Evolutionary conservation across 92 coral and sea anemone genomes (phyloP).

Genomic region (Umimayanthus kanabou): DNA sequence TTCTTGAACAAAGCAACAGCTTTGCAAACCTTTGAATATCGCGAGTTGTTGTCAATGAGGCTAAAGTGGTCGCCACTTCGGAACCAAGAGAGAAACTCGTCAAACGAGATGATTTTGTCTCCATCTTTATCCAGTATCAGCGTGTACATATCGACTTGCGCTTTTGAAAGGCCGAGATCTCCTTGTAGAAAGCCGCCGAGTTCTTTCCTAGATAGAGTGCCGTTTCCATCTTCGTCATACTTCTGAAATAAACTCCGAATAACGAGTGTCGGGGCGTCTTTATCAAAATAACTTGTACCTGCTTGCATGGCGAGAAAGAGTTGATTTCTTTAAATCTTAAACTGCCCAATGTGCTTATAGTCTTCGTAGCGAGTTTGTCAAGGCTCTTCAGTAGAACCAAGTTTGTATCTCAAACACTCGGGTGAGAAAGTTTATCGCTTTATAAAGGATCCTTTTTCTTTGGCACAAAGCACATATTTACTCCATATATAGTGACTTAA

Average conservation of each 20-base stretch:
- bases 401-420: background rate
- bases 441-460: background rate
- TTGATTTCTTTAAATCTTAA: no score
- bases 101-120: conserved; percentile 20
- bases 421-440: background rate
- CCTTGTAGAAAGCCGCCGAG: conserved; percentile 57
- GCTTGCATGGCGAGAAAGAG: conserved; percentile 63
- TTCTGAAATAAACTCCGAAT: conserved; percentile 71
- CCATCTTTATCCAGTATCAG: conserved; percentile 34
- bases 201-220: conserved; percentile 61
- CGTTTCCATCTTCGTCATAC: conserved; percentile 65
- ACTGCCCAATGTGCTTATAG: background rate
- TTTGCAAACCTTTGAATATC: conserved; percentile 44
- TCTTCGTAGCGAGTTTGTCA: background rate
- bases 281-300: conserved; percentile 66
- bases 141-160: background rate
- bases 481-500: background rate
- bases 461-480: background rate
- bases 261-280: conserved; percentile 60
- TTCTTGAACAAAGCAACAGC: conserved; percentile 66
- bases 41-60: conserved; percentile 2
- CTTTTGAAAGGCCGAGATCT: conserved; percentile 64
- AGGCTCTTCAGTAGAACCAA: background rate
- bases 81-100: conserved; percentile 27
- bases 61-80: conserved; percentile 25